These are phyloP conservation scores for Chaenodraco wilsoni DNA, from an alignment of 2,797 vertebrate species.

Conservation along the genomic window DNA sequence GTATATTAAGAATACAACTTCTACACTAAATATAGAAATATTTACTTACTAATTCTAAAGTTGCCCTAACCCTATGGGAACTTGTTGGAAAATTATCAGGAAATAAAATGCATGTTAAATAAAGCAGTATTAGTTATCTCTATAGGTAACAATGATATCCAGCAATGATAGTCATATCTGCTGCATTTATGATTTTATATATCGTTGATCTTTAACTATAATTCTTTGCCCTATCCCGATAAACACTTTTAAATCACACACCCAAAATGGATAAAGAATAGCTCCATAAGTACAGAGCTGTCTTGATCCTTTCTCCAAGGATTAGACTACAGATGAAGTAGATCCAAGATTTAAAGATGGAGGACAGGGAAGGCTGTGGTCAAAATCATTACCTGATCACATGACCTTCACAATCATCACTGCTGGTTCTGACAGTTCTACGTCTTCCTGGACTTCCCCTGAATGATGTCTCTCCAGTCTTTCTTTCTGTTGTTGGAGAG, in stretches of 20 bases:
- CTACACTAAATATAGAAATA: too few species aligned
- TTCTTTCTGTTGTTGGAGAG: slow-evolving; percentile 38
- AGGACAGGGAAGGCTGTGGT: not conserved
- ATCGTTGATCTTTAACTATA: not conserved
- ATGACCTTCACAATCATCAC: slow-evolving; percentile 8
- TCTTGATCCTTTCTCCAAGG: not conserved
- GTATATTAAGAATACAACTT: not conserved
- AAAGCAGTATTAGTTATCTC: not conserved
- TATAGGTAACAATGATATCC: not conserved
- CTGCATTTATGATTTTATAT: not conserved
- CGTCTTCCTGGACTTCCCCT: slow-evolving; percentile 17
- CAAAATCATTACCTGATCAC: slow-evolving; percentile 28
- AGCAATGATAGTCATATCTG: not conserved
- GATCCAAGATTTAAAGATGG: slow-evolving; percentile 13
- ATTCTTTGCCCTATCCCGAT: too few species aligned
- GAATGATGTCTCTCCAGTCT: slow-evolving; percentile 43
- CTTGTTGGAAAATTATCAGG: not conserved
- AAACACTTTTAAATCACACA: too few species aligned
- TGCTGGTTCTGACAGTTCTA: slow-evolving; percentile 14
- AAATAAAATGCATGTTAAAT: not conserved
- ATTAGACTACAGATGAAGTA: slow-evolving; percentile 6
- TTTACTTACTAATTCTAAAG: too few species aligned
- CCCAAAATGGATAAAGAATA: too few species aligned
- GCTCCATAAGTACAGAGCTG: slow-evolving; percentile 3
- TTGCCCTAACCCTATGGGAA: too few species aligned